These are phyloP conservation scores for Macaria notata DNA, from an alignment of 2,888 invertebrate genomes.

Conservation along the genomic window DNA sequence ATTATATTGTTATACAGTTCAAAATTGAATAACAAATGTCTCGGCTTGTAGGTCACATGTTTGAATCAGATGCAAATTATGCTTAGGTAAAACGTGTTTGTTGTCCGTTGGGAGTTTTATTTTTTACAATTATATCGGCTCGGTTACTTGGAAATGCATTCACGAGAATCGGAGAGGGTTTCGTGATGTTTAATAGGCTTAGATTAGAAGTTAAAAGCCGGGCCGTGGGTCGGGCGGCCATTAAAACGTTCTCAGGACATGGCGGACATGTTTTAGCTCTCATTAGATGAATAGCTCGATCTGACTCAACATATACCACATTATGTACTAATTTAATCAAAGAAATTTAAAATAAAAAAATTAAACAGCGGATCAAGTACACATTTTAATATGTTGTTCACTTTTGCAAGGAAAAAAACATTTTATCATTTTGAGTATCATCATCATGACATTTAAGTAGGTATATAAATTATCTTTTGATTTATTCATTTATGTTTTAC, in stretches of 20 bases:
- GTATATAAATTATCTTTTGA: too few relatives aligned
- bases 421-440: too few relatives aligned
- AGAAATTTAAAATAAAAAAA: too few relatives aligned
- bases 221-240: slow-evolving; percentile 56
- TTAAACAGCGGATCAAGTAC: too few relatives aligned
- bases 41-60: slow-evolving; percentile 28
- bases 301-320: too few relatives aligned
- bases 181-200: slow-evolving; percentile 78
- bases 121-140: slow-evolving; percentile 80
- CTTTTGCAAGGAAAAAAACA: too few relatives aligned
- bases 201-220: slow-evolving; percentile 80
- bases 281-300: slow-evolving; percentile 47
- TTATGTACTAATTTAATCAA: too few relatives aligned
- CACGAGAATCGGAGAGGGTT: slow-evolving; percentile 73
- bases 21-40: slow-evolving; percentile 17
- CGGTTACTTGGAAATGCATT: slow-evolving; percentile 81
- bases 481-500: too few relatives aligned
- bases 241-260: slow-evolving; percentile 67
- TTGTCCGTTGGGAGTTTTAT: slow-evolving; percentile 76
- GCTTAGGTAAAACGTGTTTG: slow-evolving; percentile 80
- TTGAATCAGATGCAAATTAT: slow-evolving; percentile 70
- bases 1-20: slow-evolving; percentile 6
- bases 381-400: too few relatives aligned
- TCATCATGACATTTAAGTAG: too few relatives aligned
- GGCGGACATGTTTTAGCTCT: slow-evolving; percentile 51